phyloP scores from a whole-genome alignment of 2,888 invertebrate genomes.

The Scelioninae gen. 2 region DNA sequence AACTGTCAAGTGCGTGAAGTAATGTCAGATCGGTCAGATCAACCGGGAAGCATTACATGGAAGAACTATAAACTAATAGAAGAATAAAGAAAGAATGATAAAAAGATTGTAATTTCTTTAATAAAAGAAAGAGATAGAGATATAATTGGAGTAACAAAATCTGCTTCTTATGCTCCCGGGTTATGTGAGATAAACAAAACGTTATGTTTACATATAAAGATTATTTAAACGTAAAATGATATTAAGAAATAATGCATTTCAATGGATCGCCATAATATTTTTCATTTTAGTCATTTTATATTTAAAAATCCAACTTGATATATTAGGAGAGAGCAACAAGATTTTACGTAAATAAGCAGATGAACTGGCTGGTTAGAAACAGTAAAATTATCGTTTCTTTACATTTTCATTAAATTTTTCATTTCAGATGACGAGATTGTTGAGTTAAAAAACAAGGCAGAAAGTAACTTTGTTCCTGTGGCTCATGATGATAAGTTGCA shows the following conservation, averaged over 20 bases:
- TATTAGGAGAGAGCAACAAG: conserved; percentile 72
- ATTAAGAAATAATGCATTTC: conserved; percentile 68
- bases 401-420: conserved; percentile 7
- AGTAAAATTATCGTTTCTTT: too few species aligned
- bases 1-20: conserved; percentile 29
- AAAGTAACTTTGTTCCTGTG: conserved; percentile 59
- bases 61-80: too few species aligned
- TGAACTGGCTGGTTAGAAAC: too few species aligned
- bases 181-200: conserved; percentile 40
- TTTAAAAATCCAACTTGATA: conserved; percentile 72
- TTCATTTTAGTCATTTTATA: conserved; percentile 72
- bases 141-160: too few species aligned
- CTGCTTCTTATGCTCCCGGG: too few species aligned
- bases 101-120: too few species aligned
- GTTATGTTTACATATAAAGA: conserved; percentile 59
- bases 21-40: too few species aligned
- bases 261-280: conserved; percentile 70
- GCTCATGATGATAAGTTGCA: conserved; percentile 52
- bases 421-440: conserved; percentile 72
- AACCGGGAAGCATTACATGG: too few species aligned
- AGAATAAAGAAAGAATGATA: too few species aligned
- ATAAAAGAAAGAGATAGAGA: too few species aligned
- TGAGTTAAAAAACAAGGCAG: conserved; percentile 68
- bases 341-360: conserved; percentile 70
- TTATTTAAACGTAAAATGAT: conserved; percentile 66